Conservation (phyloP, 92 coral and sea anemone species). For the Epizoanthus scotinus region DNA sequence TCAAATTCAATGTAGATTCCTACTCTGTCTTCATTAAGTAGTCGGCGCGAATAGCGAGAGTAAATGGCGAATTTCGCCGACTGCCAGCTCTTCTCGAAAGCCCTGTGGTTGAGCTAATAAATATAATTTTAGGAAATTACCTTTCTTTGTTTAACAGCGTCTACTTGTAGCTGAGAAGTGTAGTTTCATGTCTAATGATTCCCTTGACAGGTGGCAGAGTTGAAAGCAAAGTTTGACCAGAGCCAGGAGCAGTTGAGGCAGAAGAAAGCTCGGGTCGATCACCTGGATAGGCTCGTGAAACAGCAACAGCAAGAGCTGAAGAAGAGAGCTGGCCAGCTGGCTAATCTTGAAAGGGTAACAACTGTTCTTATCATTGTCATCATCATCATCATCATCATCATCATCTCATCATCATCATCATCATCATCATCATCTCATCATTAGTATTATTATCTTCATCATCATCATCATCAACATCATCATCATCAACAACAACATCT, state of each 20-base stretch:
- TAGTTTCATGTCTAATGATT: neutral
- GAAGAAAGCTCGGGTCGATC: constrained; percentile 75
- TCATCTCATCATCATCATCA: neutral
- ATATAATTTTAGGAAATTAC: no score
- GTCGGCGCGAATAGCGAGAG: no score
- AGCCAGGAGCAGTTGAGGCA: constrained; percentile 81
- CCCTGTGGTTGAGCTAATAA: no score
- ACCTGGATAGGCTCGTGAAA: constrained; percentile 86
- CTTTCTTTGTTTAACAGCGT: no score
- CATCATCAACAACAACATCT: no score
- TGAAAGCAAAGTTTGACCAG: constrained; percentile 90
- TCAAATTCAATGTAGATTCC: no score
- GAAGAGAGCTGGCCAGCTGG: constrained; percentile 84
- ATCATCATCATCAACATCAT: no score
- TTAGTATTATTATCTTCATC: no score
- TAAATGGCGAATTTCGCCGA: no score
- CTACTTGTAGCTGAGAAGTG: no score
- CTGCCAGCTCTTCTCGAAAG: no score
- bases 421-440: neutral
- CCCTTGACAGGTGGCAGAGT: constrained; percentile 67
- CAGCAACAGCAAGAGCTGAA: constrained; percentile 94
- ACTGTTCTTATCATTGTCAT: neutral
- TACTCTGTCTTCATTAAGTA: no score
- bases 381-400: neutral
- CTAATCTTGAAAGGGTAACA: constrained; percentile 79